Evolutionary conservation across 2,888 invertebrate species (phyloP).

Genomic region (Archips crataeganus): DNA sequence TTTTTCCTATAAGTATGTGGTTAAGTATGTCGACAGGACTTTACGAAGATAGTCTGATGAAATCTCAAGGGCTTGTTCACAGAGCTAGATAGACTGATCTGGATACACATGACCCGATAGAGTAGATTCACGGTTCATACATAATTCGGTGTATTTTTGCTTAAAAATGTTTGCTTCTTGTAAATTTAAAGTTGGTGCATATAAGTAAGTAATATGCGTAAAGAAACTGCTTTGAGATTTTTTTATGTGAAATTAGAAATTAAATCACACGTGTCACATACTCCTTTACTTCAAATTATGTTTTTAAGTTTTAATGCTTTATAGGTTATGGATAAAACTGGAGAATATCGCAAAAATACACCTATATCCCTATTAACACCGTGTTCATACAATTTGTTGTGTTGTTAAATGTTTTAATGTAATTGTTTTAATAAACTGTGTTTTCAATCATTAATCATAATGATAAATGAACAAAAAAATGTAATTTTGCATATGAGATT

Average conservation of each 20-base stretch:
- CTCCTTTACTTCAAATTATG: too few relatives aligned
- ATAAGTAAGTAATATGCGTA: neutral
- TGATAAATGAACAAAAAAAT: slow-evolving; percentile 53
- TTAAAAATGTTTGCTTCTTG: neutral
- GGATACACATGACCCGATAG: slow-evolving; percentile 79
- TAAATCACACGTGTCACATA: too few relatives aligned
- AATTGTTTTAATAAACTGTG: slow-evolving; percentile 75
- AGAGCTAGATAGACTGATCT: slow-evolving; percentile 80
- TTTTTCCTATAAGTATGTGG: slow-evolving; percentile 6
- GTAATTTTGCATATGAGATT: slow-evolving; percentile 73
- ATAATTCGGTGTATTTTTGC: slow-evolving; percentile 40
- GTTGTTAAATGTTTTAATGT: slow-evolving; percentile 79
- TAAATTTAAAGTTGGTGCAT: neutral
- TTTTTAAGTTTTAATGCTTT: too few relatives aligned
- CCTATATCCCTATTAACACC: slow-evolving; percentile 44
- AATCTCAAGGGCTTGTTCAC: slow-evolving; percentile 64
- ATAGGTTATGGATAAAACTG: too few relatives aligned
- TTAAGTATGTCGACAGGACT: neutral
- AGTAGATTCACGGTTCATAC: slow-evolving; percentile 53
- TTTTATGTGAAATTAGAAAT: neutral
- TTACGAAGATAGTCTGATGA: slow-evolving; percentile 32
- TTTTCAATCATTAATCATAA: slow-evolving; percentile 69
- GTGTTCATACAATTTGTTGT: slow-evolving; percentile 71
- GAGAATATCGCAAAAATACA: slow-evolving; percentile 26
- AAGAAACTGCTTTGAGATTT: neutral